Conservation (phyloP, 2,888 invertebrate genomes). For the Eulithis prunata region DNA sequence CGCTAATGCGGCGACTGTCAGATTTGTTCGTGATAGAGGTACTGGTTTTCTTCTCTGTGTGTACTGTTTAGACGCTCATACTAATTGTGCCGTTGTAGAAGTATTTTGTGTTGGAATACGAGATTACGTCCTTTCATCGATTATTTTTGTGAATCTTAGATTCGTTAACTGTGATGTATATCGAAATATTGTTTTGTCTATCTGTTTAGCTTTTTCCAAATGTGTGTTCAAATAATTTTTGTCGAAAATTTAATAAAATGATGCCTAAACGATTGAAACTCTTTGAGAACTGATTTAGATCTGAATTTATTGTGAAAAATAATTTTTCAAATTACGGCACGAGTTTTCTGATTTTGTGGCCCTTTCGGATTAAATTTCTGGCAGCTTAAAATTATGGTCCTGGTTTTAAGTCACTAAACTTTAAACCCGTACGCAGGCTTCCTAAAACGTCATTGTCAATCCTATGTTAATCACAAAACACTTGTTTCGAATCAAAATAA, state of each 20-base stretch:
- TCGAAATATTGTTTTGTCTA: constrained; percentile 22
- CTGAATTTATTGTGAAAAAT: constrained; percentile 12
- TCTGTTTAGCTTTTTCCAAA: constrained; percentile 18
- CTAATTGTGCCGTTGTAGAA: not conserved
- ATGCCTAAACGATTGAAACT: not conserved
- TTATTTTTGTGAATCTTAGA: constrained; percentile 43
- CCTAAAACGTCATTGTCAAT: too few relatives aligned
- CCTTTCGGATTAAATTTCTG: not conserved
- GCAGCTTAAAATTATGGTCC: not conserved
- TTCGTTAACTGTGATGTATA: constrained; percentile 43
- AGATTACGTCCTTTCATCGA: constrained; percentile 21
- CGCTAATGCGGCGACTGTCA: too few relatives aligned
- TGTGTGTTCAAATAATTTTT: constrained; percentile 23
- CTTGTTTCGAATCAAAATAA: too few relatives aligned
- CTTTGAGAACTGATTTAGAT: constrained; percentile 10
- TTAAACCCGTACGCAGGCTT: too few relatives aligned
- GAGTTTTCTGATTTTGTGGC: not conserved
- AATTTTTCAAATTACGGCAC: not conserved
- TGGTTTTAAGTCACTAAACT: too few relatives aligned
- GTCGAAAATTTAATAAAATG: too few relatives aligned
- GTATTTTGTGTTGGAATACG: not conserved
- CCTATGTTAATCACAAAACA: too few relatives aligned
- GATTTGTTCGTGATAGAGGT: too few relatives aligned
- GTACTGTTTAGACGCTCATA: too few relatives aligned
- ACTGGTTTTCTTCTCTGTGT: too few relatives aligned